A percentile compares a stretch with the other conserved stretches of the same genome.
phyloP scores from a whole-genome alignment of 2,113 vertebrate genomes.

The Tyrannus savana region DNA sequence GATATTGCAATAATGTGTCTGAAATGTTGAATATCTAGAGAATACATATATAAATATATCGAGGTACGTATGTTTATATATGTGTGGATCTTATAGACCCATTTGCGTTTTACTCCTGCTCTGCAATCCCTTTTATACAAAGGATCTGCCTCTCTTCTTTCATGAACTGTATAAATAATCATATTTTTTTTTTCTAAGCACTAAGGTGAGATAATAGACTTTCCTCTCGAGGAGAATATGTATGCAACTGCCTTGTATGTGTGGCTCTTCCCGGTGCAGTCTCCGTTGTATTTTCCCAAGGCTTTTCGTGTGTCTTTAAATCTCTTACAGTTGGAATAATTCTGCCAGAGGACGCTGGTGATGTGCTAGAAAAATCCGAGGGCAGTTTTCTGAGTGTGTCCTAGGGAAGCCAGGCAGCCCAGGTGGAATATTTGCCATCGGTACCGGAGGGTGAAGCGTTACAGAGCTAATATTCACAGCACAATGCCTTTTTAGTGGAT shows the following conservation, averaged over 20 bases:
- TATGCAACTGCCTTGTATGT: neutral
- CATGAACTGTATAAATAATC: neutral
- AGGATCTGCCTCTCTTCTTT: neutral
- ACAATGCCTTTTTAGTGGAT: slow-evolving; percentile 53
- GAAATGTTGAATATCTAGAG: neutral
- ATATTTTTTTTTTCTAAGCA: neutral
- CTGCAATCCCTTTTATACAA: neutral
- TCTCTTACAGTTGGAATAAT: neutral
- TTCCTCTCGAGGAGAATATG: neutral
- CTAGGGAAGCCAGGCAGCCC: neutral
- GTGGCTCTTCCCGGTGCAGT: neutral
- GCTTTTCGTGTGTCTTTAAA: neutral
- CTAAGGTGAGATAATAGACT: neutral
- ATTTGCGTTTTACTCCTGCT: slow-evolving; percentile 1
- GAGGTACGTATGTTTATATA: slow-evolving; percentile 47
- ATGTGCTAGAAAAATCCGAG: neutral
- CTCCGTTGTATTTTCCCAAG: neutral
- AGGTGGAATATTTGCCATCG: neutral
- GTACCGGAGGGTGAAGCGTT: neutral
- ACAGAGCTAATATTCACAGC: slow-evolving; percentile 43
- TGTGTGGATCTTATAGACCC: slow-evolving; percentile 46
- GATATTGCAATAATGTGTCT: slow-evolving; percentile 50
- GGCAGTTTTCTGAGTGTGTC: neutral
- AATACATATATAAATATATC: slow-evolving; percentile 52
- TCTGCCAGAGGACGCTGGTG: neutral